Evolutionary conservation across 2,113 vertebrate species (phyloP).

Genomic region (Melanostigma gelatinosum): DNA sequence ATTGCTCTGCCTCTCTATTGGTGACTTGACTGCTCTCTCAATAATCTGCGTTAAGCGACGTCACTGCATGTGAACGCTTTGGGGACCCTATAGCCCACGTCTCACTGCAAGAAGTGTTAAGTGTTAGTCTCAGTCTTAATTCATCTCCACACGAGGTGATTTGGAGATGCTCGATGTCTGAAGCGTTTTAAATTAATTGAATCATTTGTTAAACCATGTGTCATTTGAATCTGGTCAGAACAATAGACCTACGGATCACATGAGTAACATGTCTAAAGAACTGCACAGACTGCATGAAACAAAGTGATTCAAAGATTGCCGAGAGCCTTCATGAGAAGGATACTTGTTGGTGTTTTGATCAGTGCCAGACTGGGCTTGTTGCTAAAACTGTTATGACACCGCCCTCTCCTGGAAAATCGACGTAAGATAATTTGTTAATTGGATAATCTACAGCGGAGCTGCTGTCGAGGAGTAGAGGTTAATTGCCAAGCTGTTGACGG

Average conservation of each 20-base stretch:
- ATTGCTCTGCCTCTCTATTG: not conserved
- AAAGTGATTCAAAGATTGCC: not conserved
- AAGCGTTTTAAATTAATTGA: not conserved
- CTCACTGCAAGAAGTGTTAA: slow-evolving; percentile 19
- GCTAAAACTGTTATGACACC: slow-evolving; percentile 70
- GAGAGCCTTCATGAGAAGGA: not conserved
- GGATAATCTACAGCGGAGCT: slow-evolving; percentile 50
- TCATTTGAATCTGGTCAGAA: not conserved
- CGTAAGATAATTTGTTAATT: slow-evolving; percentile 68
- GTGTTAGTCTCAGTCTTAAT: not conserved
- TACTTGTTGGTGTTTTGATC: slow-evolving; percentile 17
- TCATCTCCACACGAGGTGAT: not conserved
- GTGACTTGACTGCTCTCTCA: slow-evolving; percentile 25
- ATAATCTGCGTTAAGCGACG: slow-evolving; percentile 66
- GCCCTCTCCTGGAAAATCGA: slow-evolving; percentile 78
- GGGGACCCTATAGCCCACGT: slow-evolving; percentile 22
- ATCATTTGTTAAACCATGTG: not conserved
- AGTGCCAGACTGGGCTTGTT: slow-evolving; percentile 14
- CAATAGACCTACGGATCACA: not conserved
- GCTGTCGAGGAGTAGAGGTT: not conserved
- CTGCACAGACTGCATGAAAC: not conserved
- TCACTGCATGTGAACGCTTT: slow-evolving; percentile 63
- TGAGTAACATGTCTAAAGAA: not conserved
- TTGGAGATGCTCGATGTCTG: not conserved
- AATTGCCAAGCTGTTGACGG: slow-evolving; percentile 2